These are phyloP conservation scores for Phrynocephalus versicolor DNA, from an alignment of 2,113 vertebrate species.

Conservation along the genomic window DNA sequence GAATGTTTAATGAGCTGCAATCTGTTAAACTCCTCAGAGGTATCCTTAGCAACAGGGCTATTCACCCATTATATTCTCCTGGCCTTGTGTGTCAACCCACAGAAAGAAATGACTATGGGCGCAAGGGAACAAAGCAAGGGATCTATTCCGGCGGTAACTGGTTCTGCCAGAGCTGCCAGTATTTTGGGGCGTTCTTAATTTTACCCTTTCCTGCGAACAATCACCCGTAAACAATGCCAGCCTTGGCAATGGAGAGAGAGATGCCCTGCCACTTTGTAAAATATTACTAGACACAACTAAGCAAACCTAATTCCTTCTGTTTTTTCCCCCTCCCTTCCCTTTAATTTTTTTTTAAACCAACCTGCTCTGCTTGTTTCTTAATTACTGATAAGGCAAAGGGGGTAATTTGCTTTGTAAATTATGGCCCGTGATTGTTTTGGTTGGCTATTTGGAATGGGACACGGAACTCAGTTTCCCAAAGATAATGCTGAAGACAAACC, in stretches of 20 bases:
- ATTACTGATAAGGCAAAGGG: slow-evolving; percentile 10
- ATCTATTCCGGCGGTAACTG: neutral
- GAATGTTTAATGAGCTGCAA: slow-evolving; percentile 45
- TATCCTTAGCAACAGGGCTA: slow-evolving; percentile 43
- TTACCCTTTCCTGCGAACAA: neutral
- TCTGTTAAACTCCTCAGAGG: slow-evolving; percentile 39
- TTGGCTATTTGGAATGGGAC: neutral
- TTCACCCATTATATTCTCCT: neutral
- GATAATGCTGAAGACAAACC: neutral
- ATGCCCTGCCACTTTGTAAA: rapidly evolving
- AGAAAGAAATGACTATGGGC: slow-evolving; percentile 28
- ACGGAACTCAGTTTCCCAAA: slow-evolving; percentile 12
- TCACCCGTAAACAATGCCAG: slow-evolving; percentile 30
- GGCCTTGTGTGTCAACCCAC: slow-evolving; percentile 22
- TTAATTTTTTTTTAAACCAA: no score
- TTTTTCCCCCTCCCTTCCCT: neutral
- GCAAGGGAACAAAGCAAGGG: neutral
- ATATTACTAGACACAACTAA: neutral
- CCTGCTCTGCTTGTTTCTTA: neutral
- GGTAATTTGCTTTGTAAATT: rapidly evolving
- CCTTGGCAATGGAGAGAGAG: slow-evolving; percentile 15
- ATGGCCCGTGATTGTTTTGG: neutral
- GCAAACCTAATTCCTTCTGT: neutral
- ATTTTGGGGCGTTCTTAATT: slow-evolving; percentile 35
- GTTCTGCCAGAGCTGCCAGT: slow-evolving; percentile 27